Base-by-base conservation (phyloP, 2,888 invertebrate species). In the Silvanus unidentatus region DNA sequence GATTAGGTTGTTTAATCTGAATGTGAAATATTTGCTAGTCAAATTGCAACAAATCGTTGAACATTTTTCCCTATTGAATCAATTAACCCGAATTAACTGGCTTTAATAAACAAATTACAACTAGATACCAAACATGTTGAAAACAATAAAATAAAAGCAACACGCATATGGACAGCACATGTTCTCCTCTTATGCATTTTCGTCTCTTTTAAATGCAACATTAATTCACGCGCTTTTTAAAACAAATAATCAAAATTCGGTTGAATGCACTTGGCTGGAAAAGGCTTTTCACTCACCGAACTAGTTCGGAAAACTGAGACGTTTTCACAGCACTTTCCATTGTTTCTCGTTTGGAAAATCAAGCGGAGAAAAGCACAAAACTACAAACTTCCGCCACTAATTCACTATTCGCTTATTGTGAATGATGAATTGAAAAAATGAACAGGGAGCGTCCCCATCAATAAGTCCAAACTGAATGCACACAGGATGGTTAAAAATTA, bases 401-500 rank as follows among this genome's bases (percentile, higher is more conserved):
- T 22, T 8, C 3, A 5, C 8, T 22, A 22, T 22, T 22, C 3
- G 22, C 8, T 22, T 32, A 11, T 8, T 12, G 32, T 8, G 32
- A 6, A 13, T 4, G 14, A 16, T 37, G 15, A 15, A 27, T 37
- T 13, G 10, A 42, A 42, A 22, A 16, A 12, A 28, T 36, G 15
- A 30, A 14, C 45, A 52, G 52, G 55, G 54, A 49, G 45, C 50
- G 48, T 45, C 58, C 51, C 54, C 47, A 48, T 56, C 44, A 54
- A 22, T 22, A 22, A 3, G 3, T 3, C 4, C 22, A 22, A 3
- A 22, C 22, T 5, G n/a, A 55, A 50, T 10, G 11, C 28, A 49
- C 44, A 62, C 70, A 69, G 69, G 69, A 70, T 69, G 68, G 68
- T 66, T 64, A 60, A 67, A 68, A 69, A 69, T 70, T 70, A 68